phyloP scores from a whole-genome alignment of 1,140 invertebrate species.

The Apis laboriosa region DNA sequence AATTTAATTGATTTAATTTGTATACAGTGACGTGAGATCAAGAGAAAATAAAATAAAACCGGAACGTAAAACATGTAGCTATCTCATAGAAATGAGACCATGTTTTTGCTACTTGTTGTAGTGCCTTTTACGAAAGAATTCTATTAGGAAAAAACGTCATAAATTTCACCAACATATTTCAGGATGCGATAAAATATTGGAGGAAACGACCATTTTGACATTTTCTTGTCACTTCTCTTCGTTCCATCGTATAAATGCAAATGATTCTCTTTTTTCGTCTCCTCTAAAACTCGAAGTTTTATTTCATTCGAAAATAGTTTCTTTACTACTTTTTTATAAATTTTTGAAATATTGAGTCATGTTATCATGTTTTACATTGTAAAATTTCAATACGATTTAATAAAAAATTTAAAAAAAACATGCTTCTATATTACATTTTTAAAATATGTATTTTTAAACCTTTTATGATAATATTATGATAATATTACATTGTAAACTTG shows the following conservation, averaged over 20 bases:
- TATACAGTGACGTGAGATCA: background rate
- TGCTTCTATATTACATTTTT: too few relatives aligned
- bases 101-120: background rate
- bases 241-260: background rate
- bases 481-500: too few relatives aligned
- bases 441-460: too few relatives aligned
- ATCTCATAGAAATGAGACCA: background rate
- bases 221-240: background rate
- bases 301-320: background rate
- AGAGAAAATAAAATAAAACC: background rate
- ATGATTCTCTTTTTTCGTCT: background rate
- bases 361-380: too few relatives aligned
- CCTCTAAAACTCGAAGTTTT: background rate
- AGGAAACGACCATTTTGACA: background rate
- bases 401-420: too few relatives aligned
- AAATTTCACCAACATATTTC: background rate
- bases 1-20: background rate
- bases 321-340: background rate
- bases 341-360: background rate
- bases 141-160: background rate
- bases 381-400: too few relatives aligned
- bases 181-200: background rate
- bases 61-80: background rate
- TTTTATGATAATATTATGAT: too few relatives aligned
- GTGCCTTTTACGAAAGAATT: background rate